Base-by-base conservation (phyloP, 2,797 vertebrate species). In the Leptoclinus maculatus region DNA sequence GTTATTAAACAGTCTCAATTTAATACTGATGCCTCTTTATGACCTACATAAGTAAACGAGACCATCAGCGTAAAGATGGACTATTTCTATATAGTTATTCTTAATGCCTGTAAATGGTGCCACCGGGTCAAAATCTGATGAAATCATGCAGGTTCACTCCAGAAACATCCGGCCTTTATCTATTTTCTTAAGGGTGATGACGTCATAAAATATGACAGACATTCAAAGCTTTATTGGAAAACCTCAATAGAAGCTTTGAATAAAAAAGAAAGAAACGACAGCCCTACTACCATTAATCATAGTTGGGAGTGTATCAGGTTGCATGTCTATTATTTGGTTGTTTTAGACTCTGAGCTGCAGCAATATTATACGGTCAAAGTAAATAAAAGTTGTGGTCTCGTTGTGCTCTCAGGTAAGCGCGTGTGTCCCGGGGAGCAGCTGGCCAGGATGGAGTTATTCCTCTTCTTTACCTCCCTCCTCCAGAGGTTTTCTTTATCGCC, bases 401-500 rank as follows among this genome's bases (percentile, higher is more conserved):
- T 23, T 83, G 59, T 78, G 0, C 84, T 63, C 4, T 23, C 89
- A 97, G 96, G 96, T 66, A 96, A 95, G 58, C 92, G 95, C 0
- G 77, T 72, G 47, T 97, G 96, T 86, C 63, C 91, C 13, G 95
- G 96, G 51, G 95, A 96, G 75, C 92, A 92, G 57, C 84, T 96
- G 71, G 95, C 95, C 86, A 92, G 89, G 80, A 92, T 84, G 64
- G 95, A 96, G 80, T 73, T 96, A n/a, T 96, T 93, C 81, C 80
- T 94, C 66, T 92, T 93, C 53, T 92, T 94, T n/a, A 89, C 91
- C 19, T 88, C 76, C 64, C 83, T 97, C 68, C 79, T 97, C 38
- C 96, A 97, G 92, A 96, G 93, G 36, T 97, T 97, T 90, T 94
- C 92, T 17, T 90, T 97, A 79, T 91, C 82, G 8, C 6, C 87